Conservation (phyloP, 2,113 vertebrate species). For the Leucopsar rothschildi region DNA sequence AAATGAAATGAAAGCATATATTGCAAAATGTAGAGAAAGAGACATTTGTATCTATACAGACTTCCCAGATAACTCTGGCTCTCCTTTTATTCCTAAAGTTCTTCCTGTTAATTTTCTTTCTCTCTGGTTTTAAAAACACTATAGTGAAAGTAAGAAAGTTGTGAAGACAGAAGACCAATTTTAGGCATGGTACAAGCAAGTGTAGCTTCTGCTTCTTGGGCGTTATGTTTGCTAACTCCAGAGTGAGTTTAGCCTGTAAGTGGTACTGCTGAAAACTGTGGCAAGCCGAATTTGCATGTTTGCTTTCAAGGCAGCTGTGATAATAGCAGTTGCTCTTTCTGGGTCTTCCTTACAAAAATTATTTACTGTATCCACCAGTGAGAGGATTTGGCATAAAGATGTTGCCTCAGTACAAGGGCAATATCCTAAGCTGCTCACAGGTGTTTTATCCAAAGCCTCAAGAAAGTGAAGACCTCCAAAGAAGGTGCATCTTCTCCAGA, state of each 20-base stretch:
- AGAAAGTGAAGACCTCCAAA: background rate
- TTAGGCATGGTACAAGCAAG: slow-evolving; percentile 23
- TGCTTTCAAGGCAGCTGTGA: slow-evolving; percentile 40
- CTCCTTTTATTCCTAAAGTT: background rate
- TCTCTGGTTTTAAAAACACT: background rate
- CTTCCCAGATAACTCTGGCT: background rate
- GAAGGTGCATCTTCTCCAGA: background rate
- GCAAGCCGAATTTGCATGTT: slow-evolving; percentile 4
- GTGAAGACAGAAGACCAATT: slow-evolving; percentile 37
- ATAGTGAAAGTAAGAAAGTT: background rate
- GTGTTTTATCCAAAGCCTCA: background rate
- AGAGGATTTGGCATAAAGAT: background rate
- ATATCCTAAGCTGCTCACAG: background rate
- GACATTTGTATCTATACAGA: background rate
- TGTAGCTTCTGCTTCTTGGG: slow-evolving; percentile 48
- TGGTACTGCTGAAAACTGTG: slow-evolving; percentile 15
- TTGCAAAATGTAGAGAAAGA: background rate
- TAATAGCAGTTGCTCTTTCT: slow-evolving; percentile 52
- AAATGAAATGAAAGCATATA: background rate
- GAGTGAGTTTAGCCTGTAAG: slow-evolving; percentile 14
- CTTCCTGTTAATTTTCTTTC: background rate
- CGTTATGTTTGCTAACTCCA: slow-evolving; percentile 53
- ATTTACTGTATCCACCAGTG: background rate
- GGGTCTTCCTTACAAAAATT: background rate
- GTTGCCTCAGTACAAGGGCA: background rate